Percentiles rank a stretch among this genome's conserved stretches.
These are phyloP conservation scores for Neotoxoptera formosana DNA, from an alignment of 1,140 invertebrate species.

Conservation along the genomic window DNA sequence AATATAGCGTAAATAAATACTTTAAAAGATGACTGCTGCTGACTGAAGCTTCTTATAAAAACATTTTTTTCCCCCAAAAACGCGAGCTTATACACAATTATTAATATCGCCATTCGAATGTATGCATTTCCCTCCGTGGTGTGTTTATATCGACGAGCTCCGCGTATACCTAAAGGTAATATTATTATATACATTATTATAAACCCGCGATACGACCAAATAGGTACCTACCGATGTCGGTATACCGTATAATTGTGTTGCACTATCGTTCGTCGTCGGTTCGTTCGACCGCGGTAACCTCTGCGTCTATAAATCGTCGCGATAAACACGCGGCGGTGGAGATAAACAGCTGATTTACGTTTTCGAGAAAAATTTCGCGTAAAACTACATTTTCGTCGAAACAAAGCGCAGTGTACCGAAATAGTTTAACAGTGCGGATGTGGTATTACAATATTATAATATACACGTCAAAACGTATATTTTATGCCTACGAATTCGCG, in stretches of 20 bases:
- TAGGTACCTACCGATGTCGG: too few relatives aligned
- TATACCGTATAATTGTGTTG: not conserved
- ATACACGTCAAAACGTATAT: not conserved
- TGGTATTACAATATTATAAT: not conserved
- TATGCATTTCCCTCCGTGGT: not conserved
- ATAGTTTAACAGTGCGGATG: not conserved
- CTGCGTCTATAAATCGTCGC: not conserved
- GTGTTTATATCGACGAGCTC: not conserved
- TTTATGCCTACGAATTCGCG: not conserved
- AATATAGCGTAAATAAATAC: too few relatives aligned
- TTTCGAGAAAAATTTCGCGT: not conserved
- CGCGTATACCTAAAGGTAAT: too few relatives aligned
- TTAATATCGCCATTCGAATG: not conserved
- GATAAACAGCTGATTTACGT: conserved; percentile 5
- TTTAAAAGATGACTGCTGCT: too few relatives aligned
- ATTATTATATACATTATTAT: not conserved
- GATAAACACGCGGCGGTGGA: not conserved
- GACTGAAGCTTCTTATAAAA: too few relatives aligned
- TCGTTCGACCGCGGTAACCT: not conserved
- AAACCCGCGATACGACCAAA: not conserved
- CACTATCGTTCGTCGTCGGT: not conserved
- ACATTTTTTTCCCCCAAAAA: not conserved
- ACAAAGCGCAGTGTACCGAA: not conserved
- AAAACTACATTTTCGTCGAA: not conserved
- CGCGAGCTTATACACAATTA: not conserved